A percentile compares a stretch with the other conserved stretches of the same genome.
Evolutionary conservation across 2,888 invertebrate species (phyloP).

Genomic region (Nomada fabriciana): DNA sequence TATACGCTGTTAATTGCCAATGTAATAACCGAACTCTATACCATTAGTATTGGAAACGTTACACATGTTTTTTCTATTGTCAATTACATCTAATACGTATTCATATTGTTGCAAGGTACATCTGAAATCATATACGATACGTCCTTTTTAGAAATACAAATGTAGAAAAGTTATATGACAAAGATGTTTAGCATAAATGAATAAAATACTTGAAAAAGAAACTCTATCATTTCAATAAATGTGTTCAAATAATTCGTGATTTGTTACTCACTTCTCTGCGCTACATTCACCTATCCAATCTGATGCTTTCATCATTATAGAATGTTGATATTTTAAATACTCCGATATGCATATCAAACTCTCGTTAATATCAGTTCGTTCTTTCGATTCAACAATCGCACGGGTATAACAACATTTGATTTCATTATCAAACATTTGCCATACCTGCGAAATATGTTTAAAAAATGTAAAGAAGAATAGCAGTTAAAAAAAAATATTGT

Average conservation of each 20-base stretch:
- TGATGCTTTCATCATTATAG: conserved; percentile 75
- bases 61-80: conserved; percentile 55
- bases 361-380: conserved; percentile 89
- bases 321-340: conserved; percentile 74
- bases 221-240: conserved; percentile 51
- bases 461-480: no score
- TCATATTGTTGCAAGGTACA: conserved; percentile 70
- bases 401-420: conserved; percentile 88
- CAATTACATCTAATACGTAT: conserved; percentile 59
- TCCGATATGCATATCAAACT: conserved; percentile 88
- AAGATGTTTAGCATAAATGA: conserved; percentile 43
- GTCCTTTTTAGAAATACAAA: conserved; percentile 36
- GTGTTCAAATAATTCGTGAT: conserved; percentile 46
- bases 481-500: no score
- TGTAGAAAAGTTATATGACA: conserved; percentile 36
- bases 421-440: conserved; percentile 91
- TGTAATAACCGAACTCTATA: conserved; percentile 9
- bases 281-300: conserved; percentile 77
- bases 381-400: conserved; percentile 86
- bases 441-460: conserved; percentile 85
- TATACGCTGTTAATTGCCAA: neutral
- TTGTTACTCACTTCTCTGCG: conserved; percentile 67
- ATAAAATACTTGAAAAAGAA: conserved; percentile 30
- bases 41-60: conserved; percentile 32
- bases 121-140: conserved; percentile 64